Conservation (phyloP, 2,888 invertebrate species). For the Myathropa florea region DNA sequence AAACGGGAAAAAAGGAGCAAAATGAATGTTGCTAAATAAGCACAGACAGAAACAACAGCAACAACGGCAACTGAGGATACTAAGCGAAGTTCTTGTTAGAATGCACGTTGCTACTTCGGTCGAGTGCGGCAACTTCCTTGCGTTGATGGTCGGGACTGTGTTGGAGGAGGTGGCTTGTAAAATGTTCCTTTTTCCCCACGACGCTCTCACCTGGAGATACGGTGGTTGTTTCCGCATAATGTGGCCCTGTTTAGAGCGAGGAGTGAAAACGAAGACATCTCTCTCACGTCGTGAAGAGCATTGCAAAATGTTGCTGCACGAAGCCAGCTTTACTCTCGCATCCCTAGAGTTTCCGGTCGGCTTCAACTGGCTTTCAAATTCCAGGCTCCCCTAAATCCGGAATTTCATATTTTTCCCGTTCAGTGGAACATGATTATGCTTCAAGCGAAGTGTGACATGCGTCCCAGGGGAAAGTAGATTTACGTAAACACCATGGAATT, state of each 20-base stretch:
- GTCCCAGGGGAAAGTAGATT: conserved; percentile 37
- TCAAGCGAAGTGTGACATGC: conserved; percentile 41
- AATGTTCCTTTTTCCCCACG: conserved; percentile 22
- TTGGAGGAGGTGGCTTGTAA: neutral
- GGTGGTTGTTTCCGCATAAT: conserved; percentile 48
- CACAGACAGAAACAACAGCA: neutral
- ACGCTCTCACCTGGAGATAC: conserved; percentile 45
- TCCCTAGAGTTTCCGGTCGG: conserved; percentile 44
- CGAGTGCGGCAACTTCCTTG: neutral
- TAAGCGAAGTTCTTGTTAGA: conserved; percentile 30
- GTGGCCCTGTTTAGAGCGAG: conserved; percentile 37
- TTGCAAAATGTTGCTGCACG: conserved; percentile 47
- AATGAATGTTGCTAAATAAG: neutral
- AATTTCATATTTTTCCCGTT: neutral
- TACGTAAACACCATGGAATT: conserved; percentile 29
- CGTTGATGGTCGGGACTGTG: neutral
- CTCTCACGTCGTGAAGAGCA: conserved; percentile 55
- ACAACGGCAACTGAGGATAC: neutral
- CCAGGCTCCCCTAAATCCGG: conserved; percentile 11
- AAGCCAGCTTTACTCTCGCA: conserved; percentile 4
- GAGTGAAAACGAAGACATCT: conserved; percentile 6
- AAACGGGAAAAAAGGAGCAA: neutral
- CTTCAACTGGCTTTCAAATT: conserved; percentile 27
- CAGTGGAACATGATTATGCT: conserved; percentile 32
- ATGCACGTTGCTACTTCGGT: conserved; percentile 13